Base-by-base conservation (phyloP, 2,888 invertebrate species). In the Sympetrum striolatum region DNA sequence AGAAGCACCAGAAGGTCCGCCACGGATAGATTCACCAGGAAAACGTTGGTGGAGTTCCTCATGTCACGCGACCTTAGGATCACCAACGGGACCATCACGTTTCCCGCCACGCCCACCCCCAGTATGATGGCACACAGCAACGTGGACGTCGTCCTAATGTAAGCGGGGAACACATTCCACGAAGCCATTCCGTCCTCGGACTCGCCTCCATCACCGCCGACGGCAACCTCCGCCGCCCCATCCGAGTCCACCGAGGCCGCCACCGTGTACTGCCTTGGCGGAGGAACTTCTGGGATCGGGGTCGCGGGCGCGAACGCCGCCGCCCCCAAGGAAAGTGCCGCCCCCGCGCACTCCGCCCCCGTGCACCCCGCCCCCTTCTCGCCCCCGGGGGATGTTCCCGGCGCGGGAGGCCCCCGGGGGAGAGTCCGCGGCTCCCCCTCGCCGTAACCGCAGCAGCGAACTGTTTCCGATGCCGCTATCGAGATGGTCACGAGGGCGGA, bases 31-130 rank as follows among this genome's bases (percentile, higher is more conserved):
- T 98, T 98, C 94, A 98, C 97, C 93, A 99, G 95, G 94, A 98
- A 98, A 93, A 98, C 98, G 94, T 98, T 98, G 91, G 98, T 98
- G 90, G 98, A 98, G 93, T 98, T 98, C 93, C 98, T 95, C 98
- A 98, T 98, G 93, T 98, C 98, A 93, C 98, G 98, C 90, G 98
- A 98, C 93, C 97, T 97, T 93, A 98, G 95, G 92, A 98, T 98
- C 92, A 99, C 98, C 93, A 98, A 96, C 60, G 98, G 98, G 93
- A 98, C 98, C 96, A 98, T 97, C 91, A 98, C 95, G 93, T 99
- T 99, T 37, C 98, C 98, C 92, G 98, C 96, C 91, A 98, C 97
- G 64, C 98, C 98, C 92, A 98, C 95, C 93, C 97, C 96, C 96
- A 98, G 97, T 92, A 98, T 97, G 92, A 97, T 95, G 93, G 97